Evolutionary conservation across 2,113 vertebrate genomes (phyloP), one percentile per base, ranked within the genome.

Genomic region (Zapornia atra): DNA sequence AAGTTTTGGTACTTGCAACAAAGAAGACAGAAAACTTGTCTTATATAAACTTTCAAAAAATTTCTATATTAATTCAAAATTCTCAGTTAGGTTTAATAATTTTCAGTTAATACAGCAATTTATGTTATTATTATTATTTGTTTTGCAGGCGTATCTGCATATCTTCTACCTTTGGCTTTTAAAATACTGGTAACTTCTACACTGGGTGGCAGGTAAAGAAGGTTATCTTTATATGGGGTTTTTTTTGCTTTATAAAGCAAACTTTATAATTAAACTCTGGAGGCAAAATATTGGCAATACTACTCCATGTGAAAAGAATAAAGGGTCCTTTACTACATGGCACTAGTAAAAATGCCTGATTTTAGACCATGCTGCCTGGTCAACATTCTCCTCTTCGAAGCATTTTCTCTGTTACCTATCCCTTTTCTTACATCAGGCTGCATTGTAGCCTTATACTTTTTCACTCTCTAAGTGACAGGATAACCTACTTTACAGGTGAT

Each of bases 221-320:
- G 14, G 0, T 15, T 36, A 19, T 14, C 18, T 29, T 76, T 31
- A 57, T 8, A n/a, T 1, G 11, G 21, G 1, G 5, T 26, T 31
- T 86, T 86, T 64, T n/a, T n/a, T n/a, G n/a, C n/a, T n/a, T n/a
- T n/a, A n/a, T n/a, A n/a, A n/a, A n/a, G n/a, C n/a, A n/a, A n/a
- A n/a, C n/a, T n/a, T n/a, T n/a, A n/a, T n/a, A n/a, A n/a, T n/a
- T n/a, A n/a, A n/a, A n/a, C n/a, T n/a, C n/a, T n/a, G 22, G 9
- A 66, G 8, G n/a, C 11, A 69, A 73, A 79, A 50, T 44, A 60
- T 17, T 80, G 34, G 6, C 40, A 76, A 22, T 7, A 28, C 13
- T 70, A 42, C 31, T 86, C 12, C 24, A 54, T 0, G 1, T 2
- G 3, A 44, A 83, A 86, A 24, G 9, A 48, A 12, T 22, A 70